phyloP scores from a whole-genome alignment of 2,888 invertebrate species.

The Drosophila subquinaria region DNA sequence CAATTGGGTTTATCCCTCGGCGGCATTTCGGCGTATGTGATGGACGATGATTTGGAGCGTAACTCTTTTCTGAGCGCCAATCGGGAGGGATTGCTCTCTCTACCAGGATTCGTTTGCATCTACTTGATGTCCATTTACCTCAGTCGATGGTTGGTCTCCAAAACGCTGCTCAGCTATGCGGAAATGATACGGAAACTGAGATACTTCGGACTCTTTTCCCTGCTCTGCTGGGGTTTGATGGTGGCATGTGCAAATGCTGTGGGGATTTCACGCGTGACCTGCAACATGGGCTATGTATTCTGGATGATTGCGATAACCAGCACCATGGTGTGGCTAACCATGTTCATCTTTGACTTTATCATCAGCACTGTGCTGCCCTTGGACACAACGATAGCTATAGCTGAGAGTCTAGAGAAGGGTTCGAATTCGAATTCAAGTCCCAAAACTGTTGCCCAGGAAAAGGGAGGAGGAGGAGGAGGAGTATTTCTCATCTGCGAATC shows the following conservation, averaged over 20 bases:
- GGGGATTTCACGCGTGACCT: constrained; percentile 91
- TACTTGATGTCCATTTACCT: constrained; percentile 91
- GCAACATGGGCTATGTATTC: constrained; percentile 93
- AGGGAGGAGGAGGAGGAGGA: neutral
- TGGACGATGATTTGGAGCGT: constrained; percentile 87
- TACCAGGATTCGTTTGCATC: constrained; percentile 93
- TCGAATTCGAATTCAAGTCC: neutral
- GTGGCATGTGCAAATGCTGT: constrained; percentile 86
- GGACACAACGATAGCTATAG: constrained; percentile 5
- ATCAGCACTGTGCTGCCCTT: constrained; percentile 44
- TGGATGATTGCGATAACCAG: constrained; percentile 90
- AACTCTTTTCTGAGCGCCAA: constrained; percentile 91
- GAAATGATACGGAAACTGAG: constrained; percentile 75
- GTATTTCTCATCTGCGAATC: constrained; percentile 85
- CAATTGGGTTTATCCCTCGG: constrained; percentile 88
- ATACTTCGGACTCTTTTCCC: constrained; percentile 66
- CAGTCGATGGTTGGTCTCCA: constrained; percentile 86
- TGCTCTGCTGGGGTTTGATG: constrained; percentile 86
- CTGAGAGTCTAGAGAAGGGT: constrained; percentile 78
- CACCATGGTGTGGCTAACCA: constrained; percentile 88
- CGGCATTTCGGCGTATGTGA: constrained; percentile 90
- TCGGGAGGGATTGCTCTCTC: constrained; percentile 96
- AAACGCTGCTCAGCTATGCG: constrained; percentile 66
- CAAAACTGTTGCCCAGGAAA: neutral
- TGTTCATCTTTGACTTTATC: constrained; percentile 86